phyloP scores from a whole-genome alignment of 2,797 vertebrate genomes.

The Tapera naevia region DNA sequence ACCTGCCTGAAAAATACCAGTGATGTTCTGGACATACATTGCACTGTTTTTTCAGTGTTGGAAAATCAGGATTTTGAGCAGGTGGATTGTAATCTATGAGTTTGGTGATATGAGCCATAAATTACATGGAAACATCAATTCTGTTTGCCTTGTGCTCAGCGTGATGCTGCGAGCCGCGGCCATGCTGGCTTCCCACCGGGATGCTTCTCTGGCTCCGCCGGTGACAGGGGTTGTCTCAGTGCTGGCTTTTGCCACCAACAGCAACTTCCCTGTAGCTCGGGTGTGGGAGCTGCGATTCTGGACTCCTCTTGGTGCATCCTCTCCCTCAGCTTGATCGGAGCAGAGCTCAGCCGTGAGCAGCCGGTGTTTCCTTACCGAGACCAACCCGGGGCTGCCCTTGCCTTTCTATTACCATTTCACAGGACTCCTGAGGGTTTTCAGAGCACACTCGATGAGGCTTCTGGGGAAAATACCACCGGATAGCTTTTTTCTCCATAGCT shows the following conservation, averaged over 20 bases:
- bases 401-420: slow-evolving; percentile 70
- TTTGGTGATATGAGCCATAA: not conserved
- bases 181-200: fast-evolving
- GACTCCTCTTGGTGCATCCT: not conserved
- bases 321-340: not conserved
- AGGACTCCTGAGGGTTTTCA: slow-evolving; percentile 72
- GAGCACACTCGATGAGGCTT: slow-evolving; percentile 73
- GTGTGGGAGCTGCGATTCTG: not conserved
- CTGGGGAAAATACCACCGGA: slow-evolving; percentile 66
- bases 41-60: not conserved
- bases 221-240: not conserved
- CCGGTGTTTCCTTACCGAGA: not conserved
- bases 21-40: fast-evolving
- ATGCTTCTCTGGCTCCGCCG: not conserved
- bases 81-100: fast-evolving
- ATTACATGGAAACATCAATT: not conserved
- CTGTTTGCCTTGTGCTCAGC: not conserved
- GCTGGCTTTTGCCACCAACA: not conserved
- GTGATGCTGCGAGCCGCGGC: fast-evolving
- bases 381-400: slow-evolving; percentile 27
- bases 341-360: fast-evolving
- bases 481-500: slow-evolving; percentile 69
- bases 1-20: not conserved
- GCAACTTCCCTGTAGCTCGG: not conserved
- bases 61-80: not conserved